Evolutionary conservation across 2,797 vertebrate species (phyloP).

Genomic region (Hemitrygon akajei): DNA sequence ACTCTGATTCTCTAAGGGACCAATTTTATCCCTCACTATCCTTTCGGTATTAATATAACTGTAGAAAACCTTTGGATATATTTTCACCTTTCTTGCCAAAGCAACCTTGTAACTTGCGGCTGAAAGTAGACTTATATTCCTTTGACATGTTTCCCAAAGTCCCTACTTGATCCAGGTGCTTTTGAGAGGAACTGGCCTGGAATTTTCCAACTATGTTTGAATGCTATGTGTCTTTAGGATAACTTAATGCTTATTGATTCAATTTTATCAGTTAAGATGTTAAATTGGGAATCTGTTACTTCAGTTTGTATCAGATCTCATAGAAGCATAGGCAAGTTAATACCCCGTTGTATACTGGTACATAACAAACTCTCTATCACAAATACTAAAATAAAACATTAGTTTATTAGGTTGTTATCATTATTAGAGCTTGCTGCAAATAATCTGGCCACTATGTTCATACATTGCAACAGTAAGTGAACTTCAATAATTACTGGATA

Average conservation of each 20-base stretch:
- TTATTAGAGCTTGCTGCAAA: not conserved
- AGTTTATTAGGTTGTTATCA: not conserved
- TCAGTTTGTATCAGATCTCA: too few relatives aligned
- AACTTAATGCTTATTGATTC: not conserved
- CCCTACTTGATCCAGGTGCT: not conserved
- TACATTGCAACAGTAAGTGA: not conserved
- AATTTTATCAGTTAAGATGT: not conserved
- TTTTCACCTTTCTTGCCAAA: too few relatives aligned
- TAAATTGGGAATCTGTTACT: too few relatives aligned
- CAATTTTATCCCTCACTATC: too few relatives aligned
- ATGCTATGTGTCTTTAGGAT: not conserved
- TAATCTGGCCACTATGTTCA: not conserved
- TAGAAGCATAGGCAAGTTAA: too few relatives aligned
- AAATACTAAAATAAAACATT: not conserved
- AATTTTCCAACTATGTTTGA: not conserved
- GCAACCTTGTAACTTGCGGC: too few relatives aligned
- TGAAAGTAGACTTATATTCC: not conserved
- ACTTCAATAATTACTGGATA: not conserved
- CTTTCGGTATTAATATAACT: too few relatives aligned
- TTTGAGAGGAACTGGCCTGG: not conserved
- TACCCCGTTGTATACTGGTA: too few relatives aligned
- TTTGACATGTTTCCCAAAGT: not conserved
- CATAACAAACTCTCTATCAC: too few relatives aligned
- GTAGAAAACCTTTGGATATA: too few relatives aligned
- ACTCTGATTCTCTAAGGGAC: too few relatives aligned